These are phyloP conservation scores for Hydra vulgaris DNA, from an alignment of 30 jellyfish, hydroid and myxozoan genomes.

Conservation along the genomic window DNA sequence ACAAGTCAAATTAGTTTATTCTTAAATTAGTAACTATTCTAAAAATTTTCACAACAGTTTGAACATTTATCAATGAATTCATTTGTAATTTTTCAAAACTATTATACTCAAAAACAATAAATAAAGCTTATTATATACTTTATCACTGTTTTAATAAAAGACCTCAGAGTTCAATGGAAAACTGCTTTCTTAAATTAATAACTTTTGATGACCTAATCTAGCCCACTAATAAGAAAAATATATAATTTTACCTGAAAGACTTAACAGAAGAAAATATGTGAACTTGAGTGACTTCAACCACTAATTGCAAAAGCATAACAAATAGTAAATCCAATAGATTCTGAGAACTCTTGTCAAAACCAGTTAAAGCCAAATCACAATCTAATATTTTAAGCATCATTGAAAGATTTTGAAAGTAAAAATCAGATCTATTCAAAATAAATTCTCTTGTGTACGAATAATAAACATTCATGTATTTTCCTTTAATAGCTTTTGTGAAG, in stretches of 20 bases:
- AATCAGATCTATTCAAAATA: background rate
- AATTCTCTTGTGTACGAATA: slow-evolving; percentile 2
- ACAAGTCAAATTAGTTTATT: too few species aligned
- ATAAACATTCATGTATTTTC: slow-evolving; percentile 20
- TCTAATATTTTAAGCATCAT: background rate
- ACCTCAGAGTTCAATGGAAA: too few species aligned
- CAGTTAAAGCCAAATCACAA: background rate
- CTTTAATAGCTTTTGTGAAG: slow-evolving; percentile 2
- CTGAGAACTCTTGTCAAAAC: background rate
- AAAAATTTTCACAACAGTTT: too few species aligned
- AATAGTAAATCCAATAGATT: background rate
- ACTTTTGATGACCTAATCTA: too few species aligned
- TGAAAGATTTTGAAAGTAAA: background rate
- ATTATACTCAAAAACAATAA: too few species aligned
- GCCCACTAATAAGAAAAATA: too few species aligned
- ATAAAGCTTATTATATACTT: too few species aligned
- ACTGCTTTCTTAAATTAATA: too few species aligned
- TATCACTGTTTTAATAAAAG: too few species aligned
- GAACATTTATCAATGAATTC: too few species aligned
- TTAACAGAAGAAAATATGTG: background rate
- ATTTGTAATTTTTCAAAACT: too few species aligned
- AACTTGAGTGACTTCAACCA: background rate
- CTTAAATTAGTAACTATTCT: too few species aligned
- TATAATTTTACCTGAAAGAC: background rate
- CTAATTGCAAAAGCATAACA: background rate